phyloP scores from a whole-genome alignment of 2,113 vertebrate species.

The Phrynosoma blainvillii region DNA sequence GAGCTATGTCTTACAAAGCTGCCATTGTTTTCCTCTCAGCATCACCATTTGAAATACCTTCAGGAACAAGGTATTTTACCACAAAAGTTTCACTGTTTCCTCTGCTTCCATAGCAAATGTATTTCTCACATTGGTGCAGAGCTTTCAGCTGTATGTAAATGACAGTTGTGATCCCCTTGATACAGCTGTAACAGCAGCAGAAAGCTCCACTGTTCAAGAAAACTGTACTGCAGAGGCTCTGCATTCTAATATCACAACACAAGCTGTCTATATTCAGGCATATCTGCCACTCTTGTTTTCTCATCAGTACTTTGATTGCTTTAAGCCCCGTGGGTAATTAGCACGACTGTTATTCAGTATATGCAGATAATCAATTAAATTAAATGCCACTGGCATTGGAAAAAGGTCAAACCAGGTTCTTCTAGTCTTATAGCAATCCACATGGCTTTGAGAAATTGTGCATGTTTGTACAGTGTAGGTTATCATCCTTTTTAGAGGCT shows the following conservation, averaged over 20 bases:
- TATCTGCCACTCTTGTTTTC: constrained; percentile 20
- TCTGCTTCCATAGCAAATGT: not conserved
- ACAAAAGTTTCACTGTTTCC: not conserved
- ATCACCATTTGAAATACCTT: not conserved
- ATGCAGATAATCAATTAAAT: constrained; percentile 55
- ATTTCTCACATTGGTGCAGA: not conserved
- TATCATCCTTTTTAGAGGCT: not conserved
- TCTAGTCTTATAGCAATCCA: constrained; percentile 26
- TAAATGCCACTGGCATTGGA: constrained; percentile 41
- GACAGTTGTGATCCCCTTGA: not conserved
- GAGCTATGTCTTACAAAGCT: not conserved
- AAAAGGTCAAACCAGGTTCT: constrained; percentile 40
- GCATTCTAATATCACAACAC: not conserved
- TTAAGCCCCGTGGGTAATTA: constrained; percentile 46
- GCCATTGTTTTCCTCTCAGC: not conserved
- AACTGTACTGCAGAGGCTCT: not conserved
- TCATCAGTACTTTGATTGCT: constrained; percentile 14
- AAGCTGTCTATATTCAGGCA: not conserved
- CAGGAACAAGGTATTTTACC: constrained; percentile 6
- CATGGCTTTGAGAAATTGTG: not conserved
- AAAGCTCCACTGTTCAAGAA: constrained; percentile 28
- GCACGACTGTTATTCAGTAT: constrained; percentile 27
- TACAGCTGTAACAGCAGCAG: constrained; percentile 32
- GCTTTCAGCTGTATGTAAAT: constrained; percentile 19
- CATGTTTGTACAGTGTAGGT: not conserved